Evolutionary conservation across 2,888 invertebrate species (phyloP), one percentile per base, ranked within the genome.

Genomic region (Rhagonycha fulva): DNA sequence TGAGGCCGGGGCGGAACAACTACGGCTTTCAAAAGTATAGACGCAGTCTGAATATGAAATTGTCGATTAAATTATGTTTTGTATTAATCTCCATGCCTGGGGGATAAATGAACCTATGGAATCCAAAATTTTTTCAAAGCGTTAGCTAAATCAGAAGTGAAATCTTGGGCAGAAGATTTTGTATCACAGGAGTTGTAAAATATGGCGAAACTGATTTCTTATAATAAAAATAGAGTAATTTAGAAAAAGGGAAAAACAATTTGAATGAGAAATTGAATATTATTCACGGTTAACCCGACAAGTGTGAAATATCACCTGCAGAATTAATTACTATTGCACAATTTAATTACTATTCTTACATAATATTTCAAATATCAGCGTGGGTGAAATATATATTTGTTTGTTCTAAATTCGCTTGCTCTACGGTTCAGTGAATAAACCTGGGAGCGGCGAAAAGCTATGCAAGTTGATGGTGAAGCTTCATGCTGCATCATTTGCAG

Each of bases 401-500:
- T 71, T 71, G 71, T 63, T 71, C 63, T 71, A 62, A 71, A 71
- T 71, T 71, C 71, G 71, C 14, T 71, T 71, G 14, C 63, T 63
- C 71, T 71, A 71, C 14, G 71, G 32, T 62, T 71, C 62, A 71
- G 63, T 71, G 71, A 71, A 71, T 32, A 71, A 71, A 71, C 9
- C 71, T 62, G 71, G 71, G 71, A 71, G 71, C 71, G 71, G 71
- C 62, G 71, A 71, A 62, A 63, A 62, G 63, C 71, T 62, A 71
- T 30, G 62, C 62, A 71, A 62, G 71, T 71, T 71, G 30, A 71
- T 63, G 71, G 23, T 71, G 62, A 63, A 71, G 71, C 71, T 71
- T 14, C 63, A 66, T 23, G 71, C 71, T 71, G 62, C 63, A 71
- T 71, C 32, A 71, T 24, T 19, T 62, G 32, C 62, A 63, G 63